Base-by-base conservation (phyloP, 2,113 vertebrate species). In the Aldabrachelys gigantea region DNA sequence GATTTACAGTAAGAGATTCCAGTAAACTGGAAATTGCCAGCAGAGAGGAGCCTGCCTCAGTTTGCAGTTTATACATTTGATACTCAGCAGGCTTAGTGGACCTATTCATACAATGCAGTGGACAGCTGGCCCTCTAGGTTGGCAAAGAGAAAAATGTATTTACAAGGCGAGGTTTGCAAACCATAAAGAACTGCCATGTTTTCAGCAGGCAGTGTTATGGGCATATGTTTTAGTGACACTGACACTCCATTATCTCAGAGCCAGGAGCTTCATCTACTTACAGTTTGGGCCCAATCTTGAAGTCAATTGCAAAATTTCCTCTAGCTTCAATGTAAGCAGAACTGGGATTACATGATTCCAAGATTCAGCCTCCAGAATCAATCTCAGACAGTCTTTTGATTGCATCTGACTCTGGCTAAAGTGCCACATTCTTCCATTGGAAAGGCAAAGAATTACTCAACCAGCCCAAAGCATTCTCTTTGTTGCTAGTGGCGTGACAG, bases 21-120 rank as follows among this genome's bases (percentile, higher is more conserved):
- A 4, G 57, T 69, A 88, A 96, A 87, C 65, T 57, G 31, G 22
- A 22, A 93, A 95, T 85, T 89, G 92, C 65, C 0, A 0, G 19
- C n/a, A 59, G 47, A 93, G 47, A 69, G 44, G 85, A 89, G 82
- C 22, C 87, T 47, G 44, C 81, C 91, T 94, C 91, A 86, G n/a
- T 79, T 89, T 65, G 44, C 35, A 89, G n/a, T 52, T 81, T 27
- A 89, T 38, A n/a, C 21, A 50, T 93, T 82, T 85, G 87, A 79
- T n/a, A 84, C 38, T 9, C 12, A 85, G 49, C 12, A 10, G 80
- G 52, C 93, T 82, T 90, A 79, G 84, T 1, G 19, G 93, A 57
- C 24, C 93, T 57, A 92, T 85, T 95, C 76, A 78, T 78, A 89
- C 85, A 82, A 57, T 87, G n/a, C 83, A 90, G 89, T 41, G 53